Conservation (phyloP, 2,797 vertebrate genomes). For the Enteromius afrohamiltoni region DNA sequence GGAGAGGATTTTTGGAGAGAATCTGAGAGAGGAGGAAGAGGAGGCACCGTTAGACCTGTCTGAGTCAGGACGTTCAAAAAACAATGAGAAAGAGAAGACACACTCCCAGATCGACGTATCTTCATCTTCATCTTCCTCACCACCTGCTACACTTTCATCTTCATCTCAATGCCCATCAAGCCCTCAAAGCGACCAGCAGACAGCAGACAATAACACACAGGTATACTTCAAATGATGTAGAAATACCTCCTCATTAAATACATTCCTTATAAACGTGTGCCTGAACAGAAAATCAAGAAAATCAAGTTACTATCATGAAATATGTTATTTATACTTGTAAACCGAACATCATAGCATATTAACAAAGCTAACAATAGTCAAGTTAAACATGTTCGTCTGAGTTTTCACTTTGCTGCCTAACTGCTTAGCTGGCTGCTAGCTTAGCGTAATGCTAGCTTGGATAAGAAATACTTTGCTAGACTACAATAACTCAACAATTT, state of each 20-base stretch:
- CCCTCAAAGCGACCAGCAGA: slow-evolving; percentile 57
- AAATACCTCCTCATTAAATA: background rate
- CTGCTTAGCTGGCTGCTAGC: background rate
- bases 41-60: slow-evolving; percentile 80
- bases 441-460: background rate
- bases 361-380: background rate
- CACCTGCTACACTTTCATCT: slow-evolving; percentile 45
- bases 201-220: slow-evolving; percentile 60
- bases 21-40: slow-evolving; percentile 44
- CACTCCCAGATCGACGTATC: slow-evolving; percentile 51
- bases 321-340: background rate
- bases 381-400: background rate
- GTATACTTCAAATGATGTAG: slow-evolving; percentile 54
- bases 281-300: background rate
- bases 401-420: background rate
- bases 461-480: background rate
- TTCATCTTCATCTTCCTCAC: slow-evolving; percentile 53
- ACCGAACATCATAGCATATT: background rate
- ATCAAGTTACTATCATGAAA: background rate
- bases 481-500: background rate
- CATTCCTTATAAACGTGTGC: background rate
- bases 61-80: slow-evolving; percentile 68
- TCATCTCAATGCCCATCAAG: slow-evolving; percentile 49
- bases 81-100: slow-evolving; percentile 54
- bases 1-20: slow-evolving; percentile 64